phyloP scores from a whole-genome alignment of 1,140 invertebrate genomes.

The Hydropsyche tenuis region DNA sequence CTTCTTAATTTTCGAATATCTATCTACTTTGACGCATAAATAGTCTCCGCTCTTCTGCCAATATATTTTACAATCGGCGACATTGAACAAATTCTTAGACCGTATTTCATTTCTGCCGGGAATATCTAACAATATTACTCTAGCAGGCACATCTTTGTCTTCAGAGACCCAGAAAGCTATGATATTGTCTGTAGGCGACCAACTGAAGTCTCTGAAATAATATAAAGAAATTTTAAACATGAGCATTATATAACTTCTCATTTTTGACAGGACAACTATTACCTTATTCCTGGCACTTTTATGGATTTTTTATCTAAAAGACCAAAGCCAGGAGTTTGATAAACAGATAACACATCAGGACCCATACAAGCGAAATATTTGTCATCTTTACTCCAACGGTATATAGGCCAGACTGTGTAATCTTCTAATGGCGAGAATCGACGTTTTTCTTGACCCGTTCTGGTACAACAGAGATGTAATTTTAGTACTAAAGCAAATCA shows the following conservation, averaged over 20 bases:
- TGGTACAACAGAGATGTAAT: conserved; percentile 43
- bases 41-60: conserved; percentile 99
- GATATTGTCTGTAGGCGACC: conserved; percentile 97
- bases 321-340: conserved; percentile 94
- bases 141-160: conserved; percentile 88
- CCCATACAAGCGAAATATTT: conserved; percentile 94
- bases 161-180: conserved; percentile 99
- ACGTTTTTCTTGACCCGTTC: conserved; percentile 90
- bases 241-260: neutral
- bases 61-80: conserved; percentile 97
- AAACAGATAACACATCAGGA: conserved; percentile 86
- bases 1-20: conserved; percentile 93
- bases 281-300: conserved; percentile 85
- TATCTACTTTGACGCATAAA: conserved; percentile 97
- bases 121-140: conserved; percentile 84
- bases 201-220: conserved; percentile 83
- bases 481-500: neutral
- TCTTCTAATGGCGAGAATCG: conserved; percentile 86
- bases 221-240: neutral
- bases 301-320: conserved; percentile 94
- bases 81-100: conserved; percentile 97
- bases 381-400: conserved; percentile 97
- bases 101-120: conserved; percentile 90
- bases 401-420: conserved; percentile 85
- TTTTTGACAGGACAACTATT: too few species aligned